These are phyloP conservation scores for Clusia tigrina DNA, from an alignment of 2,888 invertebrate species.

Conservation along the genomic window DNA sequence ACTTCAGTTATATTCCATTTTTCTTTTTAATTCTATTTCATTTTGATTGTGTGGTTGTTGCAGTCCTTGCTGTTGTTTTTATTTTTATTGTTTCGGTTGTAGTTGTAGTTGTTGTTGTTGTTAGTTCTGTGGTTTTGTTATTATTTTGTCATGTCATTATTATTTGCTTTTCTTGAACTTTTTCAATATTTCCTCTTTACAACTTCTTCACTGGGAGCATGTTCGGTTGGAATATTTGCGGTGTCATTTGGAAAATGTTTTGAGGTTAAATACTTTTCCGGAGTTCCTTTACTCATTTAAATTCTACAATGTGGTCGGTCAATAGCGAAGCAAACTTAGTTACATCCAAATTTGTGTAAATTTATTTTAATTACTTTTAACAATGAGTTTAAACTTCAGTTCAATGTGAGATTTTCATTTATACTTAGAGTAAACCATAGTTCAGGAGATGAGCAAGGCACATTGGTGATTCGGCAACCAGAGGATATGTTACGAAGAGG, in stretches of 20 bases:
- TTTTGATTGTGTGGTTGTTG: neutral
- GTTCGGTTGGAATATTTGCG: neutral
- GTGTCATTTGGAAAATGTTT: constrained; percentile 1
- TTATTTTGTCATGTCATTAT: constrained; percentile 36
- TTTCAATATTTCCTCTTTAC: constrained; percentile 5
- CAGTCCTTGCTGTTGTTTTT: constrained; percentile 11
- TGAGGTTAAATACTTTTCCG: neutral
- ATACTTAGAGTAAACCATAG: too few species aligned
- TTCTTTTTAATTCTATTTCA: constrained; percentile 18
- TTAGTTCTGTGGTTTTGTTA: constrained; percentile 12
- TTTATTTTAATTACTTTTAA: too few species aligned
- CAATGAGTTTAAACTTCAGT: too few species aligned
- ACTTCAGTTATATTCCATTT: constrained; percentile 40
- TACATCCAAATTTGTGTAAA: too few species aligned
- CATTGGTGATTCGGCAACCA: too few species aligned
- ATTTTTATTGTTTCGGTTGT: neutral
- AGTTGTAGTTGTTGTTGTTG: constrained; percentile 1
- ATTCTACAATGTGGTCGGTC: too few species aligned
- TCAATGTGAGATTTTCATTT: too few species aligned
- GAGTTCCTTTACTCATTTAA: too few species aligned
- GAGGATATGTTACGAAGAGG: too few species aligned
- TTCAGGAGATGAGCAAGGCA: too few species aligned
- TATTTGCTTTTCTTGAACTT: constrained; percentile 33
- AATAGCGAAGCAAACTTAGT: too few species aligned
- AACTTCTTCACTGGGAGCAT: neutral